phyloP scores from a whole-genome alignment of 1,140 invertebrate genomes.

The Pollicipes pollicipes region DNA sequence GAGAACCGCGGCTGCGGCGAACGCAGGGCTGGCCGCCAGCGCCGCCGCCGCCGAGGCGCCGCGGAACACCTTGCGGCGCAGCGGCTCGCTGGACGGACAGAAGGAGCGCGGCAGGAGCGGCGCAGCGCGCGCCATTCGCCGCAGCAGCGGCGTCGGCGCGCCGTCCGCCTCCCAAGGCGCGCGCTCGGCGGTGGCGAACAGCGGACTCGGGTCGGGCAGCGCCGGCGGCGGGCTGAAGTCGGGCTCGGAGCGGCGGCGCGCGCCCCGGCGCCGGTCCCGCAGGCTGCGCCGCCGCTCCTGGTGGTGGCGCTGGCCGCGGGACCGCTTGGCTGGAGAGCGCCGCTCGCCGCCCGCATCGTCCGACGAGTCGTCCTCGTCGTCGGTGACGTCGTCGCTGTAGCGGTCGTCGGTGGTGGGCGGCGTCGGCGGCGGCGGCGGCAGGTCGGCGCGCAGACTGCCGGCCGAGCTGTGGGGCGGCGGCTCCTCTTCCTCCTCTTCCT shows the following conservation, averaged over 20 bases:
- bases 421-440: no score
- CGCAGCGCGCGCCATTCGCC: not conserved
- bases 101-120: not conserved
- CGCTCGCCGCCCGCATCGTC: not conserved
- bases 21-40: not conserved
- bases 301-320: not conserved
- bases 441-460: no score
- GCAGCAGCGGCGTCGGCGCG: not conserved
- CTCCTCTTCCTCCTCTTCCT: no score
- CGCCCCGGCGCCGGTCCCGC: not conserved
- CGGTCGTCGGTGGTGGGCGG: not conserved
- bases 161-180: not conserved
- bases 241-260: not conserved
- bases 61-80: not conserved
- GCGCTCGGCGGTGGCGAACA: not conserved
- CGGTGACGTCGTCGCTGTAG: not conserved
- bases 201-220: not conserved
- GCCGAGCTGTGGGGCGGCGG: no score
- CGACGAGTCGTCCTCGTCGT: not conserved
- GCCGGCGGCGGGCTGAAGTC: not conserved
- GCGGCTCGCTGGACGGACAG: conserved; percentile 3
- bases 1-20: not conserved
- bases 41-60: no score
- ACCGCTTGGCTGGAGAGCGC: not conserved
- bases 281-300: not conserved